Base-by-base conservation (phyloP, 2,888 invertebrate genomes). In the Cephalotes varians region DNA sequence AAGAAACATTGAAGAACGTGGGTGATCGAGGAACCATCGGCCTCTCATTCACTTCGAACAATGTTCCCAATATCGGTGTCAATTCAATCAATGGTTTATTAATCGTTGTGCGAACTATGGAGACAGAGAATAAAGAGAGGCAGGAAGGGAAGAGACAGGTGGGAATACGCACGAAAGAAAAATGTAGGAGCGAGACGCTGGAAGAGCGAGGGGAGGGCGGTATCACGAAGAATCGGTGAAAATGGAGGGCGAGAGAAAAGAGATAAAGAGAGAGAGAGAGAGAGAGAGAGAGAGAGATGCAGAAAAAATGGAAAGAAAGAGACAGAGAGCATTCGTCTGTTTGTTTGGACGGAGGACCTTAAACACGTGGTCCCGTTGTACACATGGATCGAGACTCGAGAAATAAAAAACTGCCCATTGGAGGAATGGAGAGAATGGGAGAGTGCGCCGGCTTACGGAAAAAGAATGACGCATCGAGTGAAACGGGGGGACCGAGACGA, bases 51-150 rank as follows among this genome's bases (percentile, higher is more conserved):
- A 91, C 86, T 89, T 90, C 87, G 90, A 90, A 88, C 89, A 87
- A 91, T 86, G 90, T 90, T 90, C 85, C 91, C 88, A 82, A 85
- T 92, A 93, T 93, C 92, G 92, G 93, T 93, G 93, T 93, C 93
- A 93, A 93, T 93, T 93, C 93, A 94, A 93, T 93, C 93, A 93
- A 93, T 93, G 92, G 91, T 93, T 94, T 93, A 93, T 93, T 93
- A 93, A 93, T 92, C 92, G 91, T 89, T 90, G 93, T 90, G 91
- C 90, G 91, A 92, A 93, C 91, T 87, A 89, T 88, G 83, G 88
- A 86, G 87, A 84, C 83, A 85, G 67, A 65, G 58, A 76, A 83
- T 85, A 85, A 82, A 83, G 82, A 76, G 67, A 65, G 80, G 73
- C 6, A 51, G 49, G 37, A 28, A 69, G 71, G 64, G 47, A 58